Conservation (phyloP, 64 coral and sea anemone species). For the Montipora foliosa region DNA sequence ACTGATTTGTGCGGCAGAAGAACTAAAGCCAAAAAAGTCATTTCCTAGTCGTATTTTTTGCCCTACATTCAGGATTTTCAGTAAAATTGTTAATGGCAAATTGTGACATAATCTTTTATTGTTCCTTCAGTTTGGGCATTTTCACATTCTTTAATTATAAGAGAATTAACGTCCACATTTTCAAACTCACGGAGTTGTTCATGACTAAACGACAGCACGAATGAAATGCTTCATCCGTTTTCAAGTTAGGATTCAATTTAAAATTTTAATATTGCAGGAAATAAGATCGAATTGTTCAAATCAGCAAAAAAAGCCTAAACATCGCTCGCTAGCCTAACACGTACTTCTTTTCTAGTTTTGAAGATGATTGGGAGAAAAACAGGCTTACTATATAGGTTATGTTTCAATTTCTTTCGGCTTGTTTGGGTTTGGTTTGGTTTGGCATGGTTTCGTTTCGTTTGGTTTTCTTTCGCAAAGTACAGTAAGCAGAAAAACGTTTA, state of each 20-base stretch:
- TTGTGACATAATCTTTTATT: background rate
- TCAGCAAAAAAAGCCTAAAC: background rate
- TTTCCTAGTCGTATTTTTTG: background rate
- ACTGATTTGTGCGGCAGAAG: background rate
- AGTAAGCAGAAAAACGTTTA: too few species aligned
- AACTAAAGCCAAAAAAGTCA: background rate
- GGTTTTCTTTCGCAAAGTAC: too few species aligned
- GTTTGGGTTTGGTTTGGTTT: too few species aligned
- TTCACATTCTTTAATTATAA: background rate
- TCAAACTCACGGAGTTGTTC: background rate
- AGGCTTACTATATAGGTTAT: too few species aligned
- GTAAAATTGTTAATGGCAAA: background rate
- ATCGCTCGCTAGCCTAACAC: background rate
- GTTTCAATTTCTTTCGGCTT: too few species aligned
- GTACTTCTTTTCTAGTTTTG: background rate
- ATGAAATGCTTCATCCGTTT: background rate
- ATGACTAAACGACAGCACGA: too few species aligned
- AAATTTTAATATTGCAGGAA: background rate
- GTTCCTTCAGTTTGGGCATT: background rate
- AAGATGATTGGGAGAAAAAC: background rate
- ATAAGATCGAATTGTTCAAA: background rate
- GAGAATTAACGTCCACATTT: background rate
- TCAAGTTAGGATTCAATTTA: background rate
- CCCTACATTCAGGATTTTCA: background rate
- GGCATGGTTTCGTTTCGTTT: too few species aligned